Evolutionary conservation across 2,797 vertebrate genomes (phyloP), one percentile per base, ranked within the genome.

Genomic region (Rhincodon typus): DNA sequence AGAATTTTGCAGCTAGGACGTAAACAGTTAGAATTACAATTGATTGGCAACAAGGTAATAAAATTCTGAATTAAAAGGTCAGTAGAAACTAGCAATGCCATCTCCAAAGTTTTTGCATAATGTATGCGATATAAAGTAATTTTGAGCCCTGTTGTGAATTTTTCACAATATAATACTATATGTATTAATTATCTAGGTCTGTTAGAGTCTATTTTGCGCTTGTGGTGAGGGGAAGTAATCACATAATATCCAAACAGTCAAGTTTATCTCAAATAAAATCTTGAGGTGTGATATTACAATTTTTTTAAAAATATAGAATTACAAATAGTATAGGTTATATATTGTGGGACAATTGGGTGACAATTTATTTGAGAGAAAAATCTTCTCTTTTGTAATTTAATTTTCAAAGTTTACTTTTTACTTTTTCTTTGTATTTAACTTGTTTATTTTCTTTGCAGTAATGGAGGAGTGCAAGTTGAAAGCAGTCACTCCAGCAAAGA

Each of bases 381-480:
- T 23, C 46, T 84, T 38, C 6, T 84, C 19, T 42, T 84, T 13
- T 84, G 1, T 46, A 42, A 12, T 3, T 79, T 79, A 13, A 42
- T n/a, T 90, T 90, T n/a, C 87, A 62, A 27, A 21, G 17, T 17
- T 34, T 93, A 30, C 53, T 94, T 30, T 74, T 91, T 91, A n/a
- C n/a, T n/a, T n/a, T n/a, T n/a, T n/a, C n/a, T 2, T 5, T 90
- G 87, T 91, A 8, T 74, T 50, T 57, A 34, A 95, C 42, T 50
- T 74, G 1, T 70, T n/a, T 3, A 90, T 96, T 95, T 94, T 95
- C 23, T 96, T 96, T 69, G 0, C 97, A 99, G 99, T 98, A 96
- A 98, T 99, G 98, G 98, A 95, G 46, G 94, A 99, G 96, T 98
- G 98, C 97, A 97, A 96, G 96, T 97, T 97, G 96, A 98, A 98